phyloP scores from a whole-genome alignment of 2,113 vertebrate species.

The Petrocephalus zakoni region DNA sequence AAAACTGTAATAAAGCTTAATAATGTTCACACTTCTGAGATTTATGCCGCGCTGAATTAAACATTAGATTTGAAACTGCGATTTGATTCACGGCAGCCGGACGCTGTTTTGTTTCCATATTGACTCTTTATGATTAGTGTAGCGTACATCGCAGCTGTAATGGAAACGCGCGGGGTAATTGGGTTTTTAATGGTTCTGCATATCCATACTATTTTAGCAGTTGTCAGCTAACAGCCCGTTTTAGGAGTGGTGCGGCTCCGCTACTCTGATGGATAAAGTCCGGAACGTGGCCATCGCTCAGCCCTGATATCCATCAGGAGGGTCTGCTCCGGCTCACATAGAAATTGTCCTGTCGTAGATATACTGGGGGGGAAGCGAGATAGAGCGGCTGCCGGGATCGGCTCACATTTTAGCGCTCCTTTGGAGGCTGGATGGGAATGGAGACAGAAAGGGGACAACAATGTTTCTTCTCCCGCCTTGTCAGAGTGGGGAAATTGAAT shows the following conservation, averaged over 20 bases:
- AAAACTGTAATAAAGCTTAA: slow-evolving; percentile 43
- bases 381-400: not conserved
- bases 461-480: slow-evolving; percentile 8
- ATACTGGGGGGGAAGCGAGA: not conserved
- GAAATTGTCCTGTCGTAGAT: slow-evolving; percentile 18
- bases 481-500: slow-evolving; percentile 19
- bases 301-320: slow-evolving; percentile 22
- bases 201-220: slow-evolving; percentile 45
- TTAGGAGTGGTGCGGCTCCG: slow-evolving; percentile 32
- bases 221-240: slow-evolving; percentile 46
- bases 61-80: slow-evolving; percentile 52
- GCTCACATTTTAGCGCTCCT: slow-evolving; percentile 21
- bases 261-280: slow-evolving; percentile 18
- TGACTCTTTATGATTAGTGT: slow-evolving; percentile 65
- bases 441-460: not conserved
- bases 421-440: slow-evolving; percentile 11
- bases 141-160: slow-evolving; percentile 64
- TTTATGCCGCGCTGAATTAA: slow-evolving; percentile 51
- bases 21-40: slow-evolving; percentile 43
- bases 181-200: slow-evolving; percentile 83
- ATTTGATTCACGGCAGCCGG: slow-evolving; percentile 61
- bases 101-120: slow-evolving; percentile 73
- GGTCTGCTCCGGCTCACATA: slow-evolving; percentile 15
- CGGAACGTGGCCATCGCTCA: slow-evolving; percentile 9
- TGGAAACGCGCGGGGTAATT: slow-evolving; percentile 62